Evolutionary conservation across 2,113 vertebrate genomes (phyloP).

Genomic region (Cacatua alba): DNA sequence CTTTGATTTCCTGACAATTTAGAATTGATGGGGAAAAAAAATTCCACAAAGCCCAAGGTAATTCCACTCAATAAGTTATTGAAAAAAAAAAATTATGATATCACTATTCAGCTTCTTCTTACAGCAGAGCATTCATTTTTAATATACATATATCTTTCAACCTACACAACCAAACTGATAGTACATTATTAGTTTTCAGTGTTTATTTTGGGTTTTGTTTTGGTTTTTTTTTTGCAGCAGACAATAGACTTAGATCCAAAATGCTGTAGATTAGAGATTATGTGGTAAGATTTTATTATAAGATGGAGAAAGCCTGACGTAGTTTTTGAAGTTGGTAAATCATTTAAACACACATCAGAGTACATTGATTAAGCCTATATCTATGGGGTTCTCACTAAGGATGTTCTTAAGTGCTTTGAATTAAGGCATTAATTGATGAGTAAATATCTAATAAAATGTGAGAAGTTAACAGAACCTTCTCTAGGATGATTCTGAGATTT

Average conservation of each 20-base stretch:
- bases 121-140: neutral
- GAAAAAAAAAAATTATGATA: neutral
- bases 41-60: neutral
- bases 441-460: neutral
- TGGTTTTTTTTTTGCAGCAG: neutral
- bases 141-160: neutral
- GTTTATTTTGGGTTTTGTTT: neutral
- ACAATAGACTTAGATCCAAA: neutral
- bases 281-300: neutral
- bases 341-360: neutral
- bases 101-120: neutral
- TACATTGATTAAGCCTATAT: neutral
- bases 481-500: neutral
- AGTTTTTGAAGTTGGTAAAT: neutral
- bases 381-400: neutral
- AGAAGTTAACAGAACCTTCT: neutral
- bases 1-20: neutral
- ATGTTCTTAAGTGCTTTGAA: neutral
- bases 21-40: neutral
- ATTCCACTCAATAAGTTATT: neutral
- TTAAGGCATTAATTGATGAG: neutral
- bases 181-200: neutral
- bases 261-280: neutral
- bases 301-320: neutral
- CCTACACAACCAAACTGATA: neutral